Evolutionary conservation across 2,113 vertebrate genomes (phyloP).

Genomic region (Phalacrocorax aristotelis): DNA sequence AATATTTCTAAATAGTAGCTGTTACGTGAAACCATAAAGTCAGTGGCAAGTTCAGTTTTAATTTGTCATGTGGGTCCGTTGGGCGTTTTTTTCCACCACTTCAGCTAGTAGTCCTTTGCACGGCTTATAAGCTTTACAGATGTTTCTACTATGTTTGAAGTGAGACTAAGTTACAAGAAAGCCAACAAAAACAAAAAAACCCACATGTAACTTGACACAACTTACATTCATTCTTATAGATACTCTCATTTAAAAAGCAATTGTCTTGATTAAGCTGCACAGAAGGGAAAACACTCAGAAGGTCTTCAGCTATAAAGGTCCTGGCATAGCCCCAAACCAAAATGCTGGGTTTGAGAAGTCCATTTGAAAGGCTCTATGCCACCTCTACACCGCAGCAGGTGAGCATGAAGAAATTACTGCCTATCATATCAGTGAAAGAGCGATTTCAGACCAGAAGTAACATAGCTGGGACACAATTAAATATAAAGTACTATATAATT

Average conservation of each 20-base stretch:
- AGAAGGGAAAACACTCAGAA: background rate
- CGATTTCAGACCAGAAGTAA: background rate
- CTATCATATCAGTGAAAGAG: background rate
- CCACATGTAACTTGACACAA: background rate
- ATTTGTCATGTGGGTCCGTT: background rate
- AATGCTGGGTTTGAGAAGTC: background rate
- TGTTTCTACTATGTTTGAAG: background rate
- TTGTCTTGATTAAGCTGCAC: background rate
- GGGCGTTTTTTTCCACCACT: rapidly evolving
- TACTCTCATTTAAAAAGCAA: background rate
- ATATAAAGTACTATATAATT: background rate
- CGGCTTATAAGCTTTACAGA: background rate
- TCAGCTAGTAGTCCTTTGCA: background rate
- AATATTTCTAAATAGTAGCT: background rate
- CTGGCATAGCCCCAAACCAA: constrained; percentile 20
- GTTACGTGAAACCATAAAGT: background rate
- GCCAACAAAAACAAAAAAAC: background rate
- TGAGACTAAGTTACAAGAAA: background rate
- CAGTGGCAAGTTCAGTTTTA: background rate
- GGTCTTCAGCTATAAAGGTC: background rate
- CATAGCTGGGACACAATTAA: background rate
- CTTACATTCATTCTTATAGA: background rate
- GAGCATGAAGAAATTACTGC: background rate
- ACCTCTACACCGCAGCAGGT: background rate
- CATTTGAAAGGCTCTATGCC: background rate